Evolutionary conservation across 2,888 invertebrate species (phyloP).

Genomic region (Hartigia nigra): DNA sequence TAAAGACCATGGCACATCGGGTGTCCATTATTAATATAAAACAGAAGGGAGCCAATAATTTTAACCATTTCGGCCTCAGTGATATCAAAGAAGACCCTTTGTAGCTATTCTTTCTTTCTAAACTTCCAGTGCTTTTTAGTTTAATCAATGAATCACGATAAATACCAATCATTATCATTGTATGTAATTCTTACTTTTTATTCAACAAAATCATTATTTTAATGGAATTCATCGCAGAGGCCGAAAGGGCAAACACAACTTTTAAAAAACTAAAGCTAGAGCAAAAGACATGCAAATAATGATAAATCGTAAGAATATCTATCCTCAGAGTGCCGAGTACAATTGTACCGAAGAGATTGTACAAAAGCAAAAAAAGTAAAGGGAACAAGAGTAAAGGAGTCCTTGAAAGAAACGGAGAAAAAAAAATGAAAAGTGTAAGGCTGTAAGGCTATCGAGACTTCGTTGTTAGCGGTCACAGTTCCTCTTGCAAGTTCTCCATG

Average conservation of each 20-base stretch:
- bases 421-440: neutral
- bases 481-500: neutral
- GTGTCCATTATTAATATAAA: no score
- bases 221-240: neutral
- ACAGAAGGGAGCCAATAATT: no score
- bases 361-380: neutral
- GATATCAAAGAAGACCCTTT: neutral
- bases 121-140: neutral
- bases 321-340: neutral
- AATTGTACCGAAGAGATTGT: neutral
- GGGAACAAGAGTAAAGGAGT: neutral
- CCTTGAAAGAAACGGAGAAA: neutral
- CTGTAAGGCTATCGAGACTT: neutral
- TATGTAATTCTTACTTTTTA: neutral
- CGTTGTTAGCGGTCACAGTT: neutral
- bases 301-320: neutral
- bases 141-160: neutral
- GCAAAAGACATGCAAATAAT: neutral
- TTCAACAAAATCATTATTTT: neutral
- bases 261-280: neutral
- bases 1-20: neutral
- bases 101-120: neutral
- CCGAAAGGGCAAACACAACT: neutral
- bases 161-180: neutral
- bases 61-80: neutral